Percentiles rank a stretch among this genome's conserved stretches.
Evolutionary conservation across 2,797 vertebrate genomes (phyloP).

Genomic region (Acomys russatus): DNA sequence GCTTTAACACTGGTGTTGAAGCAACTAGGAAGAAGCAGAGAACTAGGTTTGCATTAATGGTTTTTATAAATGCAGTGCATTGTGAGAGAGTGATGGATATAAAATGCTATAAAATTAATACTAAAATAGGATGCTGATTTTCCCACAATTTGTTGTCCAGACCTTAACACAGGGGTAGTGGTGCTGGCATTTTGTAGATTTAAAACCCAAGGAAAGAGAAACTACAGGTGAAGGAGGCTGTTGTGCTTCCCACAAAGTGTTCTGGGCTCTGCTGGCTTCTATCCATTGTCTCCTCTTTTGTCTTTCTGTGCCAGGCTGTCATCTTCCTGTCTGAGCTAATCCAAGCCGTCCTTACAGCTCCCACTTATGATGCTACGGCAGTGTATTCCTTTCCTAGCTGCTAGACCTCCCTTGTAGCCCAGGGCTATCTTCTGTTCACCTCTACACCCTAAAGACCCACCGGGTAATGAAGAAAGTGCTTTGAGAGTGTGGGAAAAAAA

Average conservation of each 20-base stretch:
- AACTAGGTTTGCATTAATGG: background rate
- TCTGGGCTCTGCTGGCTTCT: background rate
- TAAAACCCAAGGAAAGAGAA: background rate
- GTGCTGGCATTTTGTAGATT: background rate
- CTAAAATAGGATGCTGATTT: background rate
- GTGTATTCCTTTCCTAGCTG: too few species aligned
- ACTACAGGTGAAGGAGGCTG: too few species aligned
- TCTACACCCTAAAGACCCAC: too few species aligned
- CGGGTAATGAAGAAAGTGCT: background rate
- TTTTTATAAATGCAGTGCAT: background rate
- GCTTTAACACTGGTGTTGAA: background rate
- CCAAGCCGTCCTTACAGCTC: background rate
- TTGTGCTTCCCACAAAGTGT: background rate
- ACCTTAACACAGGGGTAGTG: background rate
- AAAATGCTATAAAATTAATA: background rate
- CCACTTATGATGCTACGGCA: fast-evolving
- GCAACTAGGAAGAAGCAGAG: background rate
- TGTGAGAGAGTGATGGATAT: background rate
- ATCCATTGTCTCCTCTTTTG: background rate
- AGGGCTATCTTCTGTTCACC: background rate
- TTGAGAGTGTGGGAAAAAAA: background rate
- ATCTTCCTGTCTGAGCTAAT: fast-evolving
- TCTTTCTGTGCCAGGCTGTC: background rate
- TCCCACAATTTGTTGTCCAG: background rate
- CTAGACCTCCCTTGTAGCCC: background rate